These are phyloP conservation scores for Nipponacmea schrenckii DNA, from an alignment of 2,888 invertebrate species.

Conservation along the genomic window DNA sequence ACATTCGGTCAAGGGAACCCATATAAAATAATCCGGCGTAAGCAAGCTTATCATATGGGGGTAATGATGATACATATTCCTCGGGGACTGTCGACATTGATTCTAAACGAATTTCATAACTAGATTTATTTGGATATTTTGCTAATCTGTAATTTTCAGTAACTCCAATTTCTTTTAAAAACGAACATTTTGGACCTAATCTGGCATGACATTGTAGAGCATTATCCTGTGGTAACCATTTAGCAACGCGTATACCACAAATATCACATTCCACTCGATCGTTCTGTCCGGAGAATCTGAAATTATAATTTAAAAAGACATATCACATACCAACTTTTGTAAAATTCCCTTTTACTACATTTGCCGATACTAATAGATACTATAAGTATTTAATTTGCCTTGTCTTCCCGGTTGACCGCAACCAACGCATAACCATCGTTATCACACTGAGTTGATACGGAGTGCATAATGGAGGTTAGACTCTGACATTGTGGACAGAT, in stretches of 20 bases:
- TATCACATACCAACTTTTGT: no score
- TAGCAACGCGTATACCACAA: not conserved
- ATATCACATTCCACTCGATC: not conserved
- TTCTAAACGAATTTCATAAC: not conserved
- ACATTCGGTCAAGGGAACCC: constrained; percentile 16
- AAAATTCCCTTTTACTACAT: no score
- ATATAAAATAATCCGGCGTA: constrained; percentile 16
- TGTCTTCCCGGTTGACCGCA: no score
- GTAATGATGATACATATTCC: not conserved
- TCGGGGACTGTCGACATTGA: not conserved
- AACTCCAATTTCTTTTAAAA: not conserved
- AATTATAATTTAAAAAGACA: not conserved
- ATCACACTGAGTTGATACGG: no score
- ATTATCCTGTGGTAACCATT: not conserved
- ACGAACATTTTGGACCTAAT: not conserved
- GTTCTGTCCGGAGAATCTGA: not conserved
- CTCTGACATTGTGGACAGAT: no score
- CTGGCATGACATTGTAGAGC: not conserved
- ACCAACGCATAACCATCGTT: no score
- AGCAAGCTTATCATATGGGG: not conserved
- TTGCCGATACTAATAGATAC: no score
- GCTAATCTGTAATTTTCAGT: not conserved
- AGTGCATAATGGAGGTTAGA: no score
- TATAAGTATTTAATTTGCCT: no score
- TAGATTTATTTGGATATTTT: not conserved